Evolutionary conservation across 2,888 invertebrate species (phyloP).

Genomic region (Eristalis tenax): DNA sequence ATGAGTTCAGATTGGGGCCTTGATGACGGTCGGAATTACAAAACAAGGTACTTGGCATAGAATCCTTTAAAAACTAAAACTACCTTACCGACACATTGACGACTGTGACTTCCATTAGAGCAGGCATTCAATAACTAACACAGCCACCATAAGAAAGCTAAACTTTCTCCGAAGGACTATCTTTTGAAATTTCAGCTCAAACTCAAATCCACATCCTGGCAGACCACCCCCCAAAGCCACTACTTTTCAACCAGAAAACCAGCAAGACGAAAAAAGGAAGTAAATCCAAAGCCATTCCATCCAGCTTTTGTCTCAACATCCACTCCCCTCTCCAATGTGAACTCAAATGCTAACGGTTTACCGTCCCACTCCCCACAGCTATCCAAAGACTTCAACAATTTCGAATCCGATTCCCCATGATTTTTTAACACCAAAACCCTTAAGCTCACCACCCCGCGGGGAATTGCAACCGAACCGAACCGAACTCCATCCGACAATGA

Average conservation of each 20-base stretch:
- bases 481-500: slow-evolving; percentile 55
- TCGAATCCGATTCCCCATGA: slow-evolving; percentile 33
- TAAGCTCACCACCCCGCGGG: slow-evolving; percentile 36
- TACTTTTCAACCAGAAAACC: background rate
- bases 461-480: slow-evolving; percentile 24
- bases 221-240: background rate
- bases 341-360: background rate
- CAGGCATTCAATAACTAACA: no score
- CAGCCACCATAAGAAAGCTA: no score
- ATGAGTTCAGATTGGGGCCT: no score
- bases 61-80: no score
- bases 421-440: slow-evolving; percentile 50
- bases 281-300: background rate
- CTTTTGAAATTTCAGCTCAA: no score
- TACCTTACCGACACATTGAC: no score
- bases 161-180: no score
- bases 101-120: no score
- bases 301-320: background rate
- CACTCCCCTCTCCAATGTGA: background rate
- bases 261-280: background rate
- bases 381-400: background rate
- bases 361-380: background rate
- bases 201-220: no score
- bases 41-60: no score
- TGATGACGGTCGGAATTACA: no score